Conservation (phyloP, 2,888 invertebrate species). For the Troides aeacus region DNA sequence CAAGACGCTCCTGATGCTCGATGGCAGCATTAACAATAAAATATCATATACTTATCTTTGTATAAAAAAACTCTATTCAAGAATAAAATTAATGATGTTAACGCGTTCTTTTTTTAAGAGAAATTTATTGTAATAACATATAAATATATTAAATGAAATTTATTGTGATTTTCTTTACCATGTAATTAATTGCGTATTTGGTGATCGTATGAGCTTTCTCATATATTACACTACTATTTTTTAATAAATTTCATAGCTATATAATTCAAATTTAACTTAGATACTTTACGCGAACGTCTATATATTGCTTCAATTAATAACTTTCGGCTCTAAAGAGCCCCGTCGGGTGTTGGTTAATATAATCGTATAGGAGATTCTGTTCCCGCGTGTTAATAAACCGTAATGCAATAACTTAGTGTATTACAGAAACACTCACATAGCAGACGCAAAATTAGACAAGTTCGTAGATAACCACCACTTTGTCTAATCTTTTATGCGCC, state of each 20-base stretch:
- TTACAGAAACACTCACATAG: not conserved
- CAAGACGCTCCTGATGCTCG: conserved; percentile 4
- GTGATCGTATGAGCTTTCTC: too few relatives aligned
- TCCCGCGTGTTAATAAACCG: conserved; percentile 3
- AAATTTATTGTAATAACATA: too few relatives aligned
- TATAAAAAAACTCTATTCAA: not conserved
- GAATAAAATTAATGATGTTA: not conserved
- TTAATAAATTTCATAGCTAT: not conserved
- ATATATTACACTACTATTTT: too few relatives aligned
- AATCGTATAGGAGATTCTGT: conserved; percentile 20
- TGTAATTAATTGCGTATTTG: too few relatives aligned
- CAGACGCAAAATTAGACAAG: not conserved
- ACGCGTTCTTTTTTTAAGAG: not conserved
- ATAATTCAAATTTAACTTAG: conserved; percentile 5
- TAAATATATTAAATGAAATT: too few relatives aligned
- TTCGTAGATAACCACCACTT: not conserved
- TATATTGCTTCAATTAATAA: conserved; percentile 20
- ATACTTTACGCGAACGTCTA: conserved; percentile 22
- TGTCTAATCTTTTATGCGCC: not conserved
- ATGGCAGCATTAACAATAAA: conserved; percentile 3
- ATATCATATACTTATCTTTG: conserved; percentile 15
- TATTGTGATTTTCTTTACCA: too few relatives aligned
- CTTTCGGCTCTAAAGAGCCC: conserved; percentile 19
- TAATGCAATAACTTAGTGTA: not conserved
- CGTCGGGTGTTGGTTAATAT: conserved; percentile 3